Percentiles rank a stretch among this genome's conserved stretches.
These are phyloP conservation scores for Mastomys natalensis DNA, from an alignment of 2,113 vertebrate species.

Conservation along the genomic window DNA sequence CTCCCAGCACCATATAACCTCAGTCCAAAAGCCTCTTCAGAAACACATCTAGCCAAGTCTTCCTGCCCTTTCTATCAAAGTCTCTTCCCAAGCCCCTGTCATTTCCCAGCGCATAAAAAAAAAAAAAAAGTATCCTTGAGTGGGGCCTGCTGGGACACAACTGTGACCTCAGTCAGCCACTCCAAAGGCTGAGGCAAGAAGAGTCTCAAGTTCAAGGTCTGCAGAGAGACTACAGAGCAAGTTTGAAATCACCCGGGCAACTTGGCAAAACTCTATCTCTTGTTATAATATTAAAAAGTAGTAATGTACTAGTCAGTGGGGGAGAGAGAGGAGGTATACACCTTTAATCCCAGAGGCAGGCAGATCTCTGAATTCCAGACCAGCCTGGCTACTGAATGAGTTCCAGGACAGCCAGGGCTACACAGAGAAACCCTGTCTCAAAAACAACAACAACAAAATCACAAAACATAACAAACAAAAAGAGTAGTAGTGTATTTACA, in stretches of 20 bases:
- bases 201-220: not conserved
- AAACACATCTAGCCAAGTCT: not conserved
- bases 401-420: not conserved
- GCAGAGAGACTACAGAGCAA: not conserved
- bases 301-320: not conserved
- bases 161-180: not conserved
- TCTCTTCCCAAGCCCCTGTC: not conserved
- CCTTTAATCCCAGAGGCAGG: not conserved
- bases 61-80: slow-evolving; percentile 12
- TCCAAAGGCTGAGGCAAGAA: not conserved
- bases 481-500: not conserved
- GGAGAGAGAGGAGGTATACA: rapidly evolving
- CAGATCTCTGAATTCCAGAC: not conserved
- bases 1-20: not conserved
- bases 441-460: not conserved
- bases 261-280: not conserved
- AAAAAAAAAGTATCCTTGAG: not conserved
- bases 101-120: not conserved
- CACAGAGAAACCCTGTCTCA: not conserved
- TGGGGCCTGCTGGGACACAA: not conserved
- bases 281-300: not conserved
- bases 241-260: not conserved
- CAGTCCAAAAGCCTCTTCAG: not conserved
- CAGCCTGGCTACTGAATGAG: not conserved
- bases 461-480: not conserved